Base-by-base conservation (phyloP, 2,113 vertebrate species). In the Pseudorasbora parva region DNA sequence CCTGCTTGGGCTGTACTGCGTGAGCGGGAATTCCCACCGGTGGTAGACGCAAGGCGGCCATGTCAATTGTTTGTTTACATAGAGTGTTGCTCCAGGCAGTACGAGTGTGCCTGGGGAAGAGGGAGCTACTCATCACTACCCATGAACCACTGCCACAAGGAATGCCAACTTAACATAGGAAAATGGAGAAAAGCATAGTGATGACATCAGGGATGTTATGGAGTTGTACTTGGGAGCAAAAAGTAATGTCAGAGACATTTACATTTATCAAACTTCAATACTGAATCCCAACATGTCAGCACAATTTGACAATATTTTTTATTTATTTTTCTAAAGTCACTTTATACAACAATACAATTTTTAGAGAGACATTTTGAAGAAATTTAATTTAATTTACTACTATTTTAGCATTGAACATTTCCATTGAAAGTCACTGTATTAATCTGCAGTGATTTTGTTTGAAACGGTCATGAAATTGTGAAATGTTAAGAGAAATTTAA, bases 21-120 rank as follows among this genome's bases (percentile, higher is more conserved):
- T 89, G 88, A 89, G 86, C n/a, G 85, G 86, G 89, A 86, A 90
- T 90, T 93, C 90, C 91, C 87, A 83, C 85, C 84, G 91, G 92
- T 84, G 75, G 82, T 87, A 89, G 88, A 89, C 89, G 90, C 89
- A 47, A 89, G 91, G 90, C 87, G 83, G 87, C 86, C 87, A 83
- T 92, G 90, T 94, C 93, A 93, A 91, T 90, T 91, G 89, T 92
- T 93, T 93, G 91, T 94, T 94, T 93, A 92, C 92, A 91, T 92
- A 88, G 79, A 49, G 88, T 79, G 86, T 88, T 69, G 90, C 93
- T 90, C 23, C 84, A 45, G 92, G 92, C 90, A 6, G 69, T 78
- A 87, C 25, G 51, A 84, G 78, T 71, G 78, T 75, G 81, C 73
- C 86, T 82, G 78, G 78, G 82, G 78, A 87, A 69, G 75, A 87